A percentile compares a stretch with the other conserved stretches of the same genome.
These are phyloP conservation scores for Plecotus auritus DNA, from an alignment of 2,113 vertebrate genomes.

Conservation along the genomic window DNA sequence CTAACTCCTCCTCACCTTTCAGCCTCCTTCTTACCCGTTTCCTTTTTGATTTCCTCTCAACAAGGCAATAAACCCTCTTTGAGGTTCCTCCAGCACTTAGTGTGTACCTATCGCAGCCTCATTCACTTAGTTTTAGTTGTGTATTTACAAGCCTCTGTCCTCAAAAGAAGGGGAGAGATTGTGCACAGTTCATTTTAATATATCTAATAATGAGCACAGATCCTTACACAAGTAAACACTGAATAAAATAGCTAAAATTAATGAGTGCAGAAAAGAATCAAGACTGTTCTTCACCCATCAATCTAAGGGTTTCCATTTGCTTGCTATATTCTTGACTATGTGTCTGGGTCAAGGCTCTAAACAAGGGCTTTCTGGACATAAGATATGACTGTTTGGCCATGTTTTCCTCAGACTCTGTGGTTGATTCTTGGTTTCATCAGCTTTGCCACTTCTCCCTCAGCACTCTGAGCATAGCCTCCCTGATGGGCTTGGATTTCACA, in stretches of 20 bases:
- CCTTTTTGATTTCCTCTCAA: not conserved
- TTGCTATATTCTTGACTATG: not conserved
- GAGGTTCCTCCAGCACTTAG: not conserved
- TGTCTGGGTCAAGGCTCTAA: not conserved
- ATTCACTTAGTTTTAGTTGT: not conserved
- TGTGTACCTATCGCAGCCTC: not conserved
- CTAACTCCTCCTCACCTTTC: not conserved
- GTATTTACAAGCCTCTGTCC: not conserved
- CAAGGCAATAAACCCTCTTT: not conserved
- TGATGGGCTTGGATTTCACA: constrained; percentile 78
- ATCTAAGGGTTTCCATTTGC: not conserved
- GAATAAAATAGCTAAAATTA: not conserved
- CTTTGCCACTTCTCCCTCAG: constrained; percentile 5
- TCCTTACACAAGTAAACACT: not conserved
- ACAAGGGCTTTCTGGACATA: not conserved
- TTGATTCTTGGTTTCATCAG: not conserved
- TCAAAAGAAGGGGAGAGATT: not conserved
- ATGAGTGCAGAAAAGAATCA: not conserved
- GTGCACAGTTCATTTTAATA: not conserved
- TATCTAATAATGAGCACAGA: not conserved
- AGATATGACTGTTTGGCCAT: not conserved
- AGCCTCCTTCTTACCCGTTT: not conserved
- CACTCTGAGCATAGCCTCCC: constrained; percentile 62
- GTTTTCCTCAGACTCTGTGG: not conserved
- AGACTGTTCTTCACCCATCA: not conserved